A percentile compares a stretch with the other conserved stretches of the same genome.
phyloP scores from a whole-genome alignment of 2,113 vertebrate species.

The Chaetodon auriga region DNA sequence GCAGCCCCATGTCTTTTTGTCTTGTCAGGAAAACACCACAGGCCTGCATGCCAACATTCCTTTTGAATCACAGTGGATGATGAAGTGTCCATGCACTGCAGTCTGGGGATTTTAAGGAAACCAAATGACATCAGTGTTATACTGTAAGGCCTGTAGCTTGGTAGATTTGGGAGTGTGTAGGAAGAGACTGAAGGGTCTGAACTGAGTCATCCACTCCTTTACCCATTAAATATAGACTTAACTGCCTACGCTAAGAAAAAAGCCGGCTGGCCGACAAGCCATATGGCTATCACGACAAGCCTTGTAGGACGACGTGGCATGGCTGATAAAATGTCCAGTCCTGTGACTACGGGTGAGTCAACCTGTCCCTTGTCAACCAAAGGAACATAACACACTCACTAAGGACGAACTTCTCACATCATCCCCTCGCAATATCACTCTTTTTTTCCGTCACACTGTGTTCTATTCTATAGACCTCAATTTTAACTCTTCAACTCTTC shows the following conservation, averaged over 20 bases:
- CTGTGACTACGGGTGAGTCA: not conserved
- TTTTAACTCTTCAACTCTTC: constrained; percentile 10
- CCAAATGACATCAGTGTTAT: not conserved
- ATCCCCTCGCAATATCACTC: not conserved
- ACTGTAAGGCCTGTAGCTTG: not conserved
- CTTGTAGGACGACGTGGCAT: not conserved
- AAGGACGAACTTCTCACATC: not conserved
- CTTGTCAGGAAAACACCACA: not conserved
- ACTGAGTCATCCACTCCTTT: not conserved
- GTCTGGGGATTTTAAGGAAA: not conserved
- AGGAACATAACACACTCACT: not conserved
- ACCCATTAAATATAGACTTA: not conserved
- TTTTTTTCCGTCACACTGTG: not conserved
- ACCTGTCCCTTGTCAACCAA: not conserved
- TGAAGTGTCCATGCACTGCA: not conserved
- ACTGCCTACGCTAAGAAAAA: not conserved
- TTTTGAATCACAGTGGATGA: not conserved
- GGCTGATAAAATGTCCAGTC: not conserved
- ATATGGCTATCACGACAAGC: not conserved
- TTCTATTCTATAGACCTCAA: not conserved
- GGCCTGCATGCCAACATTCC: not conserved
- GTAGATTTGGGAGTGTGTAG: not conserved
- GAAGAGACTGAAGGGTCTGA: not conserved
- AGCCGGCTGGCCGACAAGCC: not conserved
- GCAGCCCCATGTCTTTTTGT: not conserved